Percentiles rank a stretch among this genome's conserved stretches.
phyloP scores from a whole-genome alignment of 2,888 invertebrate species.

The Synanthedon andrenaeformis region DNA sequence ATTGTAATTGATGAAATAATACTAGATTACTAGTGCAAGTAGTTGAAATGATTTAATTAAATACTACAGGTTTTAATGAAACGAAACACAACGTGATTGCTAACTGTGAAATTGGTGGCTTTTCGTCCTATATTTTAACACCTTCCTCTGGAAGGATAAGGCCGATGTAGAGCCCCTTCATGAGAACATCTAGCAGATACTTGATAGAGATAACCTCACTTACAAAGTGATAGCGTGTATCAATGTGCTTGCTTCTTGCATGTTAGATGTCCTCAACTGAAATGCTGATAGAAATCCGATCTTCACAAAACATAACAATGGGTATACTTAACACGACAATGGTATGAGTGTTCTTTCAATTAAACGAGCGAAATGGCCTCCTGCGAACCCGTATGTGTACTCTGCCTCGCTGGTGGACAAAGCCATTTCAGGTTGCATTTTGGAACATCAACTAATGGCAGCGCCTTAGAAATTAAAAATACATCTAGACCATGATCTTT shows the following conservation, averaged over 20 bases:
- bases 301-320: conserved; percentile 12
- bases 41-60: too few relatives aligned
- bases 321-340: conserved; percentile 6
- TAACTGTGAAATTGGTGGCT: too few relatives aligned
- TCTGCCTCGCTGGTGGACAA: conserved; percentile 16
- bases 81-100: too few relatives aligned
- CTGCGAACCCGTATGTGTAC: conserved; percentile 12
- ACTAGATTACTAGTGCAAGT: too few relatives aligned
- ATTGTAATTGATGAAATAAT: too few relatives aligned
- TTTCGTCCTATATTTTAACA: too few relatives aligned
- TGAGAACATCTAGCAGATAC: too few relatives aligned
- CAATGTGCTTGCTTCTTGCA: conserved; percentile 13
- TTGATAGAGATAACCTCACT: conserved; percentile 2
- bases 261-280: conserved; percentile 11
- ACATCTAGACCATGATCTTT: too few relatives aligned
- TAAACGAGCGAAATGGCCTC: conserved; percentile 12
- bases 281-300: conserved; percentile 15
- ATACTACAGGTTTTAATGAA: too few relatives aligned
- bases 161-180: too few relatives aligned
- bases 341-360: conserved; percentile 6
- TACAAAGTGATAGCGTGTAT: conserved; percentile 12
- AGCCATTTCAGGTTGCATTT: conserved; percentile 12
- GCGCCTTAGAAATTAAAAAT: conserved; percentile 9
- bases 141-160: too few relatives aligned
- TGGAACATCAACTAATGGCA: conserved; percentile 10